Evolutionary conservation across 2,888 invertebrate genomes (phyloP).

Genomic region (Acronicta aceris): DNA sequence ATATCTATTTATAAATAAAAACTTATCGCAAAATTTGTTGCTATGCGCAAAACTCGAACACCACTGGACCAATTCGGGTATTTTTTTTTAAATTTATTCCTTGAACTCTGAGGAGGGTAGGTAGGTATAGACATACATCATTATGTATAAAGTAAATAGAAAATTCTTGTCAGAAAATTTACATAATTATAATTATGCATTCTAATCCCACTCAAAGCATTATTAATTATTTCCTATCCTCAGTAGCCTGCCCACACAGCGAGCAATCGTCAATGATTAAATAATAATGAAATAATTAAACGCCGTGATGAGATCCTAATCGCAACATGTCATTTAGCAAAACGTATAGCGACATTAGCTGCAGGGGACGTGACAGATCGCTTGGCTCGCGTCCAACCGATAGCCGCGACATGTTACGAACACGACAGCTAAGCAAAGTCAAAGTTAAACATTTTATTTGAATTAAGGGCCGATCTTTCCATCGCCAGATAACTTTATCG

Average conservation of each 20-base stretch:
- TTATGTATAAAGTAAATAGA: no score
- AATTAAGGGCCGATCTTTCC: no score
- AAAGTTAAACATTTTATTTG: no score
- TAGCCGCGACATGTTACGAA: conserved; percentile 27
- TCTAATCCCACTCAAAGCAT: not conserved
- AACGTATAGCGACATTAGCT: conserved; percentile 36
- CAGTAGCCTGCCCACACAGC: conserved; percentile 11
- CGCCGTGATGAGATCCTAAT: conserved; percentile 38
- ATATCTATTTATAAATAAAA: no score
- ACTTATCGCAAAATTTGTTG: no score
- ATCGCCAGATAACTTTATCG: no score
- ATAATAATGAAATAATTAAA: conserved; percentile 39
- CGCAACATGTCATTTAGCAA: conserved; percentile 46
- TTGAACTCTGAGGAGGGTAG: no score
- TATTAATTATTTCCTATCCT: conserved; percentile 2
- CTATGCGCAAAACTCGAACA: no score
- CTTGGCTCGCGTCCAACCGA: conserved; percentile 42
- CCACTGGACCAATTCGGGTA: no score
- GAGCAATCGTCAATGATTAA: conserved; percentile 23
- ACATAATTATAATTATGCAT: not conserved
- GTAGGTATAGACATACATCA: no score
- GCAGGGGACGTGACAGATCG: conserved; percentile 39
- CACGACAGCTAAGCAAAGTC: conserved; percentile 10
- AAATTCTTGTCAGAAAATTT: not conserved
- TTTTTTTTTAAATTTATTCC: no score